A percentile compares a stretch with the other conserved stretches of the same genome.
Evolutionary conservation across 2,113 vertebrate genomes (phyloP).

Genomic region (Amazona vittata): DNA sequence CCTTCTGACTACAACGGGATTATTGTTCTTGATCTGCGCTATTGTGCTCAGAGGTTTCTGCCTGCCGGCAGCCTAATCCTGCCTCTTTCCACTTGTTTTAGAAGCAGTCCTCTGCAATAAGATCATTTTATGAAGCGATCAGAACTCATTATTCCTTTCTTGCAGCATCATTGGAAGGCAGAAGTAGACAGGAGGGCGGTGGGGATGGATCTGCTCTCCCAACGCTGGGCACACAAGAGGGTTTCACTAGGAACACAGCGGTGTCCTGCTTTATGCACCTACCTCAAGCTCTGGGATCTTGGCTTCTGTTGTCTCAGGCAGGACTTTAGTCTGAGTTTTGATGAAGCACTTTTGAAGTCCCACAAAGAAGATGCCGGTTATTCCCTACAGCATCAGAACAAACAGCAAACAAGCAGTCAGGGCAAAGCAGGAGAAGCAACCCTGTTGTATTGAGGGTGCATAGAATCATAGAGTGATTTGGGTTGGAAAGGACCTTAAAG

Average conservation of each 20-base stretch:
- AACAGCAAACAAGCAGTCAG: background rate
- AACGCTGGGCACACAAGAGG: background rate
- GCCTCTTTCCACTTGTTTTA: slow-evolving; percentile 27
- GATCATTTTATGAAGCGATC: slow-evolving; percentile 34
- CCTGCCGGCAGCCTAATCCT: slow-evolving; percentile 27
- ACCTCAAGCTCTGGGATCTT: slow-evolving; percentile 80
- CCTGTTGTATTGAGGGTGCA: background rate
- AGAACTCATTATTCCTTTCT: slow-evolving; percentile 32
- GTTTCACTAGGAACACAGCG: background rate
- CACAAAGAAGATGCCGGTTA: slow-evolving; percentile 82
- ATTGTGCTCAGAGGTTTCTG: slow-evolving; percentile 47
- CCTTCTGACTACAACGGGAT: slow-evolving; percentile 64
- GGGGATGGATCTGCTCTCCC: fast-evolving
- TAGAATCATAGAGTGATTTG: background rate
- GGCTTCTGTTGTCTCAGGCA: slow-evolving; percentile 74
- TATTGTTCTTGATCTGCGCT: slow-evolving; percentile 53
- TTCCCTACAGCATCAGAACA: slow-evolving; percentile 72
- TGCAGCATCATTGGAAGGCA: background rate
- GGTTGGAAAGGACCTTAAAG: background rate
- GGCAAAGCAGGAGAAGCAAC: background rate
- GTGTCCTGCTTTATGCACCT: background rate
- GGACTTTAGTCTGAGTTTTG: slow-evolving; percentile 81
- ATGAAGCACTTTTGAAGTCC: slow-evolving; percentile 86
- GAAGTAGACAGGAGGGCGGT: background rate
- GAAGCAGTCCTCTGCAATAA: slow-evolving; percentile 52